These are phyloP conservation scores for Epinotia demarniana DNA, from an alignment of 2,888 invertebrate species.

Conservation along the genomic window DNA sequence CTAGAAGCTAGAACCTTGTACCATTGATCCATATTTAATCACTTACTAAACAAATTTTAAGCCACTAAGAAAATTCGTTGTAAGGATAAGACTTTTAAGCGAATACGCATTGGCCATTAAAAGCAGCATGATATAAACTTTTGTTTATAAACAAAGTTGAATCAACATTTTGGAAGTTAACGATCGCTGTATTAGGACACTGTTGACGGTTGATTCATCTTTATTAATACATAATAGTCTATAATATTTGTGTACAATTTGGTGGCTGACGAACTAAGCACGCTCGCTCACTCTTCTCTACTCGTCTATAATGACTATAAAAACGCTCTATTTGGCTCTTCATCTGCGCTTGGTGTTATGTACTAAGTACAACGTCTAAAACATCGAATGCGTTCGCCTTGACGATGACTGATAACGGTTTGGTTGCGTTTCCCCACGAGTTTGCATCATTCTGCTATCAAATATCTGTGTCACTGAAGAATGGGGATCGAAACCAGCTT, in stretches of 20 bases:
- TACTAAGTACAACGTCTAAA: no score
- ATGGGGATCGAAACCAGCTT: not conserved
- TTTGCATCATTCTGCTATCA: no score
- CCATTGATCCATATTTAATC: not conserved
- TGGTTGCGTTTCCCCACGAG: no score
- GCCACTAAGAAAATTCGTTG: constrained; percentile 30
- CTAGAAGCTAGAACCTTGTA: constrained; percentile 13
- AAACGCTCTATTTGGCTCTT: no score
- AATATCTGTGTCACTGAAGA: no score
- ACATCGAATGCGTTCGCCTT: no score
- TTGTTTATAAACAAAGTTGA: not conserved
- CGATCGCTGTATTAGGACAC: not conserved
- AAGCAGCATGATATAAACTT: not conserved
- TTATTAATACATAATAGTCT: not conserved
- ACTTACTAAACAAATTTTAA: constrained; percentile 35
- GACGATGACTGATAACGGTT: no score
- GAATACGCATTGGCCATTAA: not conserved
- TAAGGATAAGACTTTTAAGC: constrained; percentile 4
- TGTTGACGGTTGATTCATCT: not conserved
- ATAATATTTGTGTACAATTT: not conserved
- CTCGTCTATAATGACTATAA: not conserved
- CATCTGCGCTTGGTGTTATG: no score
- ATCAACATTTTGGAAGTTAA: not conserved
- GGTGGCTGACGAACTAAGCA: not conserved
- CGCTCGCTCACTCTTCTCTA: not conserved